Conservation (phyloP, 2,797 vertebrate species). For the Microctenopoma lineatum region DNA sequence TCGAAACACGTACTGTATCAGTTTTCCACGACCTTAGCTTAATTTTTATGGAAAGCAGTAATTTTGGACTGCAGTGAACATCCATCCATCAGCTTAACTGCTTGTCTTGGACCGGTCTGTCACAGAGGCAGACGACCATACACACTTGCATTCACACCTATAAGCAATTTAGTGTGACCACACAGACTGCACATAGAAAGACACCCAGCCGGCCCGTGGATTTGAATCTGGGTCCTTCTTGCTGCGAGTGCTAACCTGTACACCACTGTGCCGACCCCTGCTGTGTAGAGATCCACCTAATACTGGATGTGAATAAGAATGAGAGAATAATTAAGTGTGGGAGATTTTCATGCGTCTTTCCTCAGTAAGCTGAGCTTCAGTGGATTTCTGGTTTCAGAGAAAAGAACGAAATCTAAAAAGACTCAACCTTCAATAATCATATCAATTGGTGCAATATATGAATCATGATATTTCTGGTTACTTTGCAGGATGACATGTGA, state of each 20-base stretch:
- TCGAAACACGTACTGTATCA: conserved; percentile 15
- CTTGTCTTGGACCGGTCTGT: too few relatives aligned
- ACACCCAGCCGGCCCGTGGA: too few relatives aligned
- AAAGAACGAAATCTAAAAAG: neutral
- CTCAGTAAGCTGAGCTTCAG: neutral
- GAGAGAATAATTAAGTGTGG: conserved; percentile 24
- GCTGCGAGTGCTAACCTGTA: too few relatives aligned
- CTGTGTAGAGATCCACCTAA: conserved; percentile 18
- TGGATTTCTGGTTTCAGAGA: conserved; percentile 5
- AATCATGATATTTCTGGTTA: too few relatives aligned
- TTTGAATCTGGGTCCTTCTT: too few relatives aligned
- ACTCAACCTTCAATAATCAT: neutral
- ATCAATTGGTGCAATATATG: neutral
- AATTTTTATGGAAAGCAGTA: conserved; percentile 37
- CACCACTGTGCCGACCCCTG: neutral
- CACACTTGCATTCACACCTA: too few relatives aligned
- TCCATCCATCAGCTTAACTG: too few relatives aligned
- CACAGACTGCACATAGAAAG: too few relatives aligned
- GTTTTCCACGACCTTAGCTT: conserved; percentile 20
- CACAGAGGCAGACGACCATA: too few relatives aligned
- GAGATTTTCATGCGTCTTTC: conserved; percentile 18
- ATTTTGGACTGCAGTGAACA: conserved; percentile 38
- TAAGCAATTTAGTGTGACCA: too few relatives aligned
- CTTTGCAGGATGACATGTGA: too few relatives aligned
- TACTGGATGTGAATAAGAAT: conserved; percentile 38